phyloP scores from a whole-genome alignment of 92 coral and sea anemone genomes.

The Palythoa heliodiscus region DNA sequence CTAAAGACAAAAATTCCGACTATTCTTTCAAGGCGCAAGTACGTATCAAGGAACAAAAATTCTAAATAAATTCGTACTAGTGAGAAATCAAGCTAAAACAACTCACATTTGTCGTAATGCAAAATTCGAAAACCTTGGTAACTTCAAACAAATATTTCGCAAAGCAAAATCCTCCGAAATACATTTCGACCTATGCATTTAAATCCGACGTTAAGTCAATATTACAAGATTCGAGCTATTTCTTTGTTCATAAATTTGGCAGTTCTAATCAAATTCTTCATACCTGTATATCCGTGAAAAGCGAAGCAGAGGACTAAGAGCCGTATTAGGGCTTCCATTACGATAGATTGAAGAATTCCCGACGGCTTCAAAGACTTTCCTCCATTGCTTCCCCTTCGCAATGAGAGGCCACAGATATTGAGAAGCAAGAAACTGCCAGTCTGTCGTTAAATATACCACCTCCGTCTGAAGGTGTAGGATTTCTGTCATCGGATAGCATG shows the following conservation, averaged over 20 bases:
- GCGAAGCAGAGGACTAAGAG: constrained; percentile 1
- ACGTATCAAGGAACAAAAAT: background rate
- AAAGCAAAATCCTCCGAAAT: no score
- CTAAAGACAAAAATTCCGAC: background rate
- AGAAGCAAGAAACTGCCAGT: constrained; percentile 5
- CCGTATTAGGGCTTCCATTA: constrained; percentile 2
- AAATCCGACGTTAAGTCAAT: no score
- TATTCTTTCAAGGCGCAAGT: background rate
- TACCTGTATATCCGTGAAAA: constrained; percentile 25
- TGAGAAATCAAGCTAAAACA: background rate
- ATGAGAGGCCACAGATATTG: background rate
- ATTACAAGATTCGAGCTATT: background rate
- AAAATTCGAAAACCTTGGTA: no score
- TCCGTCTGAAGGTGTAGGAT: constrained; percentile 4
- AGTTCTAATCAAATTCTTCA: background rate
- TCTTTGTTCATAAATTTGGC: no score
- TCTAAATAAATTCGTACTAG: background rate
- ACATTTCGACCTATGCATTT: no score
- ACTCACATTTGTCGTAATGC: background rate
- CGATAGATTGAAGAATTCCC: background rate
- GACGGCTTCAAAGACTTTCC: constrained; percentile 30
- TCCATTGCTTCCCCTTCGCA: constrained; percentile 36
- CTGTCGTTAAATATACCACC: constrained; percentile 32
- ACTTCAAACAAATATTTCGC: no score
- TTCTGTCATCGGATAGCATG: constrained; percentile 41